phyloP scores from a whole-genome alignment of 1,140 invertebrate genomes.

The Papilio xuthus region DNA sequence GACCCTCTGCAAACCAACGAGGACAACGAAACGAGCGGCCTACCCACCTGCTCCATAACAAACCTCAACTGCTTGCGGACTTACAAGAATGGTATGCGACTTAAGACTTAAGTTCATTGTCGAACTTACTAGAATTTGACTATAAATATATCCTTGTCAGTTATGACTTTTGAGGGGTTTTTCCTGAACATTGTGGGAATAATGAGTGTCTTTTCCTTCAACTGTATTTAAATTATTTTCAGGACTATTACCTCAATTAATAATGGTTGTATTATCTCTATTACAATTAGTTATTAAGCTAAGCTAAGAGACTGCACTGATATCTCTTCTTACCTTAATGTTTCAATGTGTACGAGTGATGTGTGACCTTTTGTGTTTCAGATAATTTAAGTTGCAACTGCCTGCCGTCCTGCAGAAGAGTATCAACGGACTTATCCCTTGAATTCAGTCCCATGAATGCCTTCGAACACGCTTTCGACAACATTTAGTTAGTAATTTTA shows the following conservation, averaged over 20 bases:
- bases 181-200: too few species aligned
- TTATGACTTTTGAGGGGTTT: too few species aligned
- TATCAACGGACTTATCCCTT: constrained; percentile 49
- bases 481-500: constrained; percentile 60
- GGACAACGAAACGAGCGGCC: not conserved
- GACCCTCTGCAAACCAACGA: constrained; percentile 49
- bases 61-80: constrained; percentile 54
- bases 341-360: not conserved
- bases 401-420: constrained; percentile 58
- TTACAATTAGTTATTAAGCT: too few species aligned
- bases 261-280: too few species aligned
- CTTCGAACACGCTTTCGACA: constrained; percentile 48
- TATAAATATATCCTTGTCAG: too few species aligned
- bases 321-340: too few species aligned
- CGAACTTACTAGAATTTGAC: too few species aligned
- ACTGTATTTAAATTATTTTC: too few species aligned
- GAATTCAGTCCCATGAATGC: constrained; percentile 53
- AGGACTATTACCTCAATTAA: too few species aligned
- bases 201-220: too few species aligned
- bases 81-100: constrained; percentile 40
- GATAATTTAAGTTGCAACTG: constrained; percentile 58
- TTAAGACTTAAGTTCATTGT: too few species aligned
- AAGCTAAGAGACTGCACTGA: too few species aligned
- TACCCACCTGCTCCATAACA: constrained; percentile 47
- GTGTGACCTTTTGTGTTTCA: constrained; percentile 44